phyloP scores from a whole-genome alignment of 1,140 invertebrate genomes.

The Microplitis mediator region DNA sequence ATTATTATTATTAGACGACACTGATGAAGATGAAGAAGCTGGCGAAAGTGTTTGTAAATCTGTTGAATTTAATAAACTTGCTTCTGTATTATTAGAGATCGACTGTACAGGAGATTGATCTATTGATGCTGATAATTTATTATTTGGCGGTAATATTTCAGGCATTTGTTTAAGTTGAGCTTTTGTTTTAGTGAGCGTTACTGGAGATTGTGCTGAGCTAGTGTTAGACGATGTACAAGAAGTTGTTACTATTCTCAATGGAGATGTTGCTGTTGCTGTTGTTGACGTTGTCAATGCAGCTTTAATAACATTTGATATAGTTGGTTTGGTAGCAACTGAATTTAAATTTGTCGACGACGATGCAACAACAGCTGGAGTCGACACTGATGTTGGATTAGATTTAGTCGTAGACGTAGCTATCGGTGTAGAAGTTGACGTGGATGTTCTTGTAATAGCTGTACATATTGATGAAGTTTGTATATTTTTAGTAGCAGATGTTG shows the following conservation, averaged over 20 bases:
- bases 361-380: neutral
- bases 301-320: neutral
- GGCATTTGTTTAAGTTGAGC: conserved; percentile 53
- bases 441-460: neutral
- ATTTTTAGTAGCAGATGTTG: neutral
- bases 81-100: too few relatives aligned
- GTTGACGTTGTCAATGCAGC: neutral
- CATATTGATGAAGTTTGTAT: neutral
- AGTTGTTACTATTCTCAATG: neutral
- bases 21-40: neutral
- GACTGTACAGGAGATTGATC: neutral
- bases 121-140: neutral
- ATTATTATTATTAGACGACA: neutral
- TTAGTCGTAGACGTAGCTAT: neutral
- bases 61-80: too few relatives aligned
- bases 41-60: too few relatives aligned
- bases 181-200: conserved; percentile 43
- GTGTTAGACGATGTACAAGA: neutral
- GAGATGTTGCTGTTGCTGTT: neutral
- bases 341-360: neutral
- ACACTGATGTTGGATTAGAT: neutral
- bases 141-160: conserved; percentile 23
- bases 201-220: neutral
- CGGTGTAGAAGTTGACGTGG: neutral
- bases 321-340: neutral